Base-by-base conservation (phyloP, 1,140 invertebrate species). In the Ips nitidus region DNA sequence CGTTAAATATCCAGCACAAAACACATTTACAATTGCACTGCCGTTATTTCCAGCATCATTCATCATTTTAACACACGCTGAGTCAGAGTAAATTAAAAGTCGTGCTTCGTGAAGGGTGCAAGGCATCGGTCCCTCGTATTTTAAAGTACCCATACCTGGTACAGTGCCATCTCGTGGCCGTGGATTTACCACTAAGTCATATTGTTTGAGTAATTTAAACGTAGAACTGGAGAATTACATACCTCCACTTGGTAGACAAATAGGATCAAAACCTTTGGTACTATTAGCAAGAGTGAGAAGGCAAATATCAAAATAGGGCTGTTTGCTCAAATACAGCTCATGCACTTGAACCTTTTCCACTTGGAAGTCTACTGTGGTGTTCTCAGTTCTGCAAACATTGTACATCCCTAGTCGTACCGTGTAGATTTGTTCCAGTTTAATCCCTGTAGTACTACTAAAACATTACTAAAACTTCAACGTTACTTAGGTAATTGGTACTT, bases 1-100 rank as follows among this genome's bases (percentile, higher is more conserved):
- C 67, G 73, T 65, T 37, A 76, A 55, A 69, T 80, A 79, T 5
- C 78, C 78, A 56, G 78, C 78, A 70, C 78, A 80, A 68, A 80
- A 76, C 47, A 75, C 77, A 43, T 77, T 72, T 47, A 61, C 63
- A 6, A 78, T 60, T 2, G 45, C 52, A 4, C n/a, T 70, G 2
- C 41, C 61, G 69, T 77, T 60, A 52, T 77, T 73, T 59, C 70
- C 75, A 2, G 71, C 66, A 37, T 56, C 55, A 50, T 72, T 72
- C 3, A 78, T 63, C 75, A 77, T 77, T 5, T 71, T 71, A 7
- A 38, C 68, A 52, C 77, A 78, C 4, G 62, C 62, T 4, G 60
- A 36, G 60, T 78, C 74, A 3, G 71, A 43, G 45, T 76, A 75
- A 4, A 77, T 73, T 39, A 78, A 64, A 3, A 78, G 42, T 52